Base-by-base conservation (phyloP, 2,113 vertebrate species). In the Trinectes maculatus region DNA sequence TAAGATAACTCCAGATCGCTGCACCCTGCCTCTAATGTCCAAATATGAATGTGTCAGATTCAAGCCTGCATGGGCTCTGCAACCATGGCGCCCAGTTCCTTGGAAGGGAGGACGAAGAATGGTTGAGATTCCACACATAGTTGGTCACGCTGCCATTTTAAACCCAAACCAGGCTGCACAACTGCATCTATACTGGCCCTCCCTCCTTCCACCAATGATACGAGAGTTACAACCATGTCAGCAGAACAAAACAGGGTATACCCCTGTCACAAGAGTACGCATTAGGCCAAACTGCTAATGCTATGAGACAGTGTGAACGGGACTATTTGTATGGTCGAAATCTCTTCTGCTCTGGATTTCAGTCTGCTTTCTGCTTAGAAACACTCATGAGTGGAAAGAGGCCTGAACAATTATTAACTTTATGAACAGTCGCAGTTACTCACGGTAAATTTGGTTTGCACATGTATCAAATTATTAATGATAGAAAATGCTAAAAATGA, bases 81-180 rank as follows among this genome's bases (percentile, higher is more conserved):
- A 84, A 49, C 59, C 74, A 48, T 34, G 56, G 58, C 81, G 82
- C 68, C 39, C 74, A 25, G 53, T 62, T 80, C 83, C 81, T 85
- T 90, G 79, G 87, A 85, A 83, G 80, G 71, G 79, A 79, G 71
- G 74, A 85, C 31, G 48, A 75, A 71, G 80, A 83, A 92, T 92
- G 82, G 63, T 83, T 92, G 71, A 69, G 84, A 93, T 93, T 92
- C 91, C 89, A 44, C 83, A 74, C 90, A 91, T 92, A 91, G 80
- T 90, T 92, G 91, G 91, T 91, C 89, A 90, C 79, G 71, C 84
- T 92, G 88, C 89, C 88, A 89, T 91, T 92, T 91, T 89, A 89
- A 88, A 90, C 76, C 82, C 79, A 68, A 84, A 87, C 84, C 81
- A 65, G 84, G 86, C 79, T 80, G 49, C 72, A 74, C 21, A 21